Conservation (phyloP, 1,140 invertebrate species). For the Periplaneta americana region DNA sequence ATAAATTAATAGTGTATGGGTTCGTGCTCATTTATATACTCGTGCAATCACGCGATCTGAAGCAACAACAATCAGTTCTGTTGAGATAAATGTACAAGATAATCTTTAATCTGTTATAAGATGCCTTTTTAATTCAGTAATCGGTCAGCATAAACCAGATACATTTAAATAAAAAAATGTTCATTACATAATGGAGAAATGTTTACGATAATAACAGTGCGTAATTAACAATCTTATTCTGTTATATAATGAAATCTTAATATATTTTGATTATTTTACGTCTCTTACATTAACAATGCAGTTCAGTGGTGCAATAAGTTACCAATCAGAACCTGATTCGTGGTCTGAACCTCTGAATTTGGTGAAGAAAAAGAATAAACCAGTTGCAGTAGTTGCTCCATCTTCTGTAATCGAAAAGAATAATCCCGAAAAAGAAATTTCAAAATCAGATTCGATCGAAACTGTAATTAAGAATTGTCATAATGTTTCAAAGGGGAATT, state of each 20-base stretch:
- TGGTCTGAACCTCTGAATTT: conserved; percentile 37
- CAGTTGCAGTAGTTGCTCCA: conserved; percentile 41
- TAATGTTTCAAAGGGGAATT: background rate
- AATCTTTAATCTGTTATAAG: background rate
- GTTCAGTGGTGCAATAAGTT: background rate
- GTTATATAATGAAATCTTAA: background rate
- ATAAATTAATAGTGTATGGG: background rate
- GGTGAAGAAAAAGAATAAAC: conserved; percentile 39
- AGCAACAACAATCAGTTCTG: background rate
- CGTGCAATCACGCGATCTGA: background rate
- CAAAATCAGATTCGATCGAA: background rate
- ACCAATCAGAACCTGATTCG: conserved; percentile 14
- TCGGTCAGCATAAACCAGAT: no score
- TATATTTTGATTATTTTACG: background rate
- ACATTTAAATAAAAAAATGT: background rate
- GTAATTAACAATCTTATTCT: background rate
- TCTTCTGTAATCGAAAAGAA: conserved; percentile 5
- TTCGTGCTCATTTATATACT: background rate
- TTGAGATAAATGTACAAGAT: background rate
- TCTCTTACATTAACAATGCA: conserved; percentile 9
- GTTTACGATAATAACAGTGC: background rate
- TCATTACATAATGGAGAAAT: background rate
- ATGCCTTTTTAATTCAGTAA: background rate
- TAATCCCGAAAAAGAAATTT: background rate
- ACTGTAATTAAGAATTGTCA: background rate